Conservation (phyloP, 2,113 vertebrate species). For the Tamias sibiricus region DNA sequence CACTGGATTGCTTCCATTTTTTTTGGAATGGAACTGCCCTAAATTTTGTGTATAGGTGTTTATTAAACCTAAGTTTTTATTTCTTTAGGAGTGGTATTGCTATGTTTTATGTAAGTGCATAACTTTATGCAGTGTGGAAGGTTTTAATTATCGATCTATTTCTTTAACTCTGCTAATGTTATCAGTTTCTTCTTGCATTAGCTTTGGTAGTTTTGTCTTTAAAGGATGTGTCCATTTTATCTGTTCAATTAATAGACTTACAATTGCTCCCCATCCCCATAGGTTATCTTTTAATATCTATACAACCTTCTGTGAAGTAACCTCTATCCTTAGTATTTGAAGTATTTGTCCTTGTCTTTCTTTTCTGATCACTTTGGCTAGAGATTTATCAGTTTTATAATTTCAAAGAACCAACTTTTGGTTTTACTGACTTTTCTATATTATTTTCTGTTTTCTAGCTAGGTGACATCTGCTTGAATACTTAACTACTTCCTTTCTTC, state of each 20-base stretch:
- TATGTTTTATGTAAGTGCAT: neutral
- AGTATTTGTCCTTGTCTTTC: neutral
- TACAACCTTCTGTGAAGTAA: neutral
- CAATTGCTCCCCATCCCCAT: neutral
- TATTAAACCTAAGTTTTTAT: neutral
- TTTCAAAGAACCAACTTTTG: neutral
- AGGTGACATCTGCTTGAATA: neutral
- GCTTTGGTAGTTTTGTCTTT: slow-evolving; percentile 24
- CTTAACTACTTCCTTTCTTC: slow-evolving; percentile 30
- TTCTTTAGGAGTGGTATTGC: neutral
- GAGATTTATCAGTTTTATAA: slow-evolving; percentile 2
- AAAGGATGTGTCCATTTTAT: neutral
- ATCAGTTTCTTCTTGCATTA: neutral
- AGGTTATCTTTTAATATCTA: neutral
- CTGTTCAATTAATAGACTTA: neutral
- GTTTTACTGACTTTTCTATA: neutral
- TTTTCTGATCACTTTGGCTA: neutral
- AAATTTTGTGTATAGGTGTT: neutral
- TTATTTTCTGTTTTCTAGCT: neutral
- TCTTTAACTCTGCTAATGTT: neutral
- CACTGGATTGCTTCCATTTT: neutral
- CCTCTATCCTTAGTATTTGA: neutral
- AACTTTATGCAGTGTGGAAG: no score
- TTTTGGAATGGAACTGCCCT: neutral
- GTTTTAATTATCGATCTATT: no score